Base-by-base conservation (phyloP, 2,888 invertebrate species). In the Clistopyga incitator region DNA sequence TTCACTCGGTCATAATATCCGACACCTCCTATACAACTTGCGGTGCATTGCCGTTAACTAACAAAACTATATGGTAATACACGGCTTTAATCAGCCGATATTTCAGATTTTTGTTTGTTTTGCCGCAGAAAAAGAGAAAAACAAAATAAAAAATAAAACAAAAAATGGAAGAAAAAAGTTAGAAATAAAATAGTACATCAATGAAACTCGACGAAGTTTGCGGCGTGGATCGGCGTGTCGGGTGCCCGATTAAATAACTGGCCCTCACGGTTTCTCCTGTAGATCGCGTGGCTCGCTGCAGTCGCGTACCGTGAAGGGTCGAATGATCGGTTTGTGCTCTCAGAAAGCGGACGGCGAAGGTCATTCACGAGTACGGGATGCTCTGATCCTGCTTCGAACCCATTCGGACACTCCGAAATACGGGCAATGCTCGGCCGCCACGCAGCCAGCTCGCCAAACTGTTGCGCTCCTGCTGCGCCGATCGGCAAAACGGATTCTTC, bases 261-360 rank as follows among this genome's bases (percentile, higher is more conserved):
- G 20, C 65, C 52, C 50, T 72, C 77, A 50, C 42, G 59, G 67
- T 59, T 78, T 74, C 47, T 82, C 42, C 59, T 65, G 52, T 18
- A 52, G 52, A 71, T 78, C 52, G 78, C 70, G 61, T 70, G 70
- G 78, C 70, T 29, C 50, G 70, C 38, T 47, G 38, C 38, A 23
- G 70, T 52, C 56, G 77, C 59, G 59, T 34, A 65, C 74, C 50
- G 64, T 20, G 61, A 42, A 75, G 52, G 45, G 52, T 75, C 80
- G 75, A 42, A 80, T 52, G 77, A 82, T 77, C 54, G 78, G 64
- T 70, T 64, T 45, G 34, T n/a, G 47, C 67, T 67, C 68, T 20
- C 77, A 61, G 38, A 18, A 34, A 77, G 23, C 29, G 81, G 71
- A 77, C 71, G 81, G 34, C 71, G 81, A 78, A 59, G 67, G 56